These are phyloP conservation scores for Ennomos erosarius DNA, from an alignment of 2,888 invertebrate species.

Conservation along the genomic window DNA sequence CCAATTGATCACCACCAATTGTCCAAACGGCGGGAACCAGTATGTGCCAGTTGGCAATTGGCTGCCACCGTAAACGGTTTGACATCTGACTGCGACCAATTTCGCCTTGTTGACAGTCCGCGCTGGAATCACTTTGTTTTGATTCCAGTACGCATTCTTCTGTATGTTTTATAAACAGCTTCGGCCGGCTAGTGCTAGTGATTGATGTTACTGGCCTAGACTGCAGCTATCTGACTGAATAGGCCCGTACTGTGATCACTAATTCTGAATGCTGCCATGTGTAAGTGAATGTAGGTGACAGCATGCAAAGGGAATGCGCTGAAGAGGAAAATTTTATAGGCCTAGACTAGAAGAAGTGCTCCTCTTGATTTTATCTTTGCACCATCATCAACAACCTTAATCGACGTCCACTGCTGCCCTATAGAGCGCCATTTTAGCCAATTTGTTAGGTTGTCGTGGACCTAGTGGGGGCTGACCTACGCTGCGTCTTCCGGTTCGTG, in stretches of 20 bases:
- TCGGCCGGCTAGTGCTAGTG: constrained; percentile 1
- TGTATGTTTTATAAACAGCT: constrained; percentile 26
- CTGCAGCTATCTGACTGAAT: too few relatives aligned
- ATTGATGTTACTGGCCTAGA: constrained; percentile 7
- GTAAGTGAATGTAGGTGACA: background rate
- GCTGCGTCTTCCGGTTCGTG: too few relatives aligned
- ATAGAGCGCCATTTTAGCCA: too few relatives aligned
- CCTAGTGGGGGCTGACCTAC: too few relatives aligned
- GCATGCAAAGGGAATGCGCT: background rate
- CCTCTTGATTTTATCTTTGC: too few relatives aligned
- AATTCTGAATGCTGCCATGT: too few relatives aligned
- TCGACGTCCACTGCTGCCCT: too few relatives aligned
- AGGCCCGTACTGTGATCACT: too few relatives aligned
- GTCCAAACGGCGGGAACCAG: constrained; percentile 43
- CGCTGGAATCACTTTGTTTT: constrained; percentile 29
- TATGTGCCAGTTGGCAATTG: constrained; percentile 57
- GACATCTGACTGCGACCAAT: constrained; percentile 63
- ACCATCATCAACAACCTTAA: too few relatives aligned
- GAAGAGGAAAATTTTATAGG: too few relatives aligned
- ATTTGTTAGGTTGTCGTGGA: too few relatives aligned
- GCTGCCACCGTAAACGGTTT: constrained; percentile 55
- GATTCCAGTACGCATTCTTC: constrained; percentile 28
- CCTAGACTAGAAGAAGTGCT: too few relatives aligned
- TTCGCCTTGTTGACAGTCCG: constrained; percentile 26
- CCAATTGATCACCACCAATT: constrained; percentile 23